Percentiles rank a stretch among this genome's conserved stretches.
Evolutionary conservation across 2,888 invertebrate genomes (phyloP).

Genomic region (Axea sp.): DNA sequence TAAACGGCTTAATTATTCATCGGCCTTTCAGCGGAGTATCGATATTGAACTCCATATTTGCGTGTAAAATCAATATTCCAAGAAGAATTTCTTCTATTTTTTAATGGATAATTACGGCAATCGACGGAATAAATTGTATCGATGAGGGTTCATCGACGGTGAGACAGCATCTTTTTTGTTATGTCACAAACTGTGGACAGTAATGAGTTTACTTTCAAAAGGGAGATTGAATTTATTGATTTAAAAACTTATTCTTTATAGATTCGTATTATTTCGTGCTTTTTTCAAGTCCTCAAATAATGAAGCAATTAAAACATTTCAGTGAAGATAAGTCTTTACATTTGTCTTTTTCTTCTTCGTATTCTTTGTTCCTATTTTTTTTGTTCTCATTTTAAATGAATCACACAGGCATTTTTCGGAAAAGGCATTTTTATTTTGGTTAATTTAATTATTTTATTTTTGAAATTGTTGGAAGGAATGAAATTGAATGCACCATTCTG

Average conservation of each 20-base stretch:
- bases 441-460: too few relatives aligned
- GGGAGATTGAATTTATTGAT: slow-evolving; percentile 8
- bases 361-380: too few relatives aligned
- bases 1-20: slow-evolving; percentile 48
- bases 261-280: background rate
- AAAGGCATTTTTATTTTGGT: too few relatives aligned
- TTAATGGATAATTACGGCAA: slow-evolving; percentile 35
- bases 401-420: too few relatives aligned
- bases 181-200: too few relatives aligned
- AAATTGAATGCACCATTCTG: too few relatives aligned
- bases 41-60: slow-evolving; percentile 42
- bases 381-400: too few relatives aligned
- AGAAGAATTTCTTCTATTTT: slow-evolving; percentile 30
- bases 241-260: background rate
- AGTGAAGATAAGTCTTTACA: too few relatives aligned
- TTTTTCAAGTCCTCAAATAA: background rate
- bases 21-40: slow-evolving; percentile 26
- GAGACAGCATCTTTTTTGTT: slow-evolving; percentile 9
- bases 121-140: slow-evolving; percentile 35
- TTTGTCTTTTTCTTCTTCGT: too few relatives aligned
- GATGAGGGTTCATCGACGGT: slow-evolving; percentile 1
- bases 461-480: too few relatives aligned
- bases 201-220: too few relatives aligned
- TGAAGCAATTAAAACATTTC: slow-evolving; percentile 9
- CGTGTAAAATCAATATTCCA: slow-evolving; percentile 32